These are phyloP conservation scores for Ageneiosus marmoratus DNA, from an alignment of 2,113 vertebrate species.

Conservation along the genomic window DNA sequence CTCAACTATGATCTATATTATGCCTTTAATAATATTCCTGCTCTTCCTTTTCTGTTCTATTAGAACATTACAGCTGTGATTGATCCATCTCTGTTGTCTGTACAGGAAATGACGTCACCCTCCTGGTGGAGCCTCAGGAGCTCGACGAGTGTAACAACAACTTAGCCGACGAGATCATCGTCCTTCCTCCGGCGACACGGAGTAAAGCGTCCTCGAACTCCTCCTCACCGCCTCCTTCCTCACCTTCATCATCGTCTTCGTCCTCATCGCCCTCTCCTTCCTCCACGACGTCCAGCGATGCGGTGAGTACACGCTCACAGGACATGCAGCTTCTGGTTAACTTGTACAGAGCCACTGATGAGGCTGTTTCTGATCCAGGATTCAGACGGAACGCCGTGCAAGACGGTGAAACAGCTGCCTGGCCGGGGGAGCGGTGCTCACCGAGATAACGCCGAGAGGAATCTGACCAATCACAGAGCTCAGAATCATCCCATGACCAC, in stretches of 20 bases:
- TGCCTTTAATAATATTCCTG: not conserved
- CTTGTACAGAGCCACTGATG: not conserved
- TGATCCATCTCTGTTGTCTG: constrained; percentile 44
- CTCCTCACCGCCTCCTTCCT: constrained; percentile 88
- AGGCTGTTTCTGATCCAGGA: constrained; percentile 72
- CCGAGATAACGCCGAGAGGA: constrained; percentile 77
- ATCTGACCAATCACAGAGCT: constrained; percentile 65
- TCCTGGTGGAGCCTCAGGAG: constrained; percentile 88
- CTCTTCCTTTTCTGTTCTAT: not conserved
- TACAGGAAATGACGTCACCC: constrained; percentile 88
- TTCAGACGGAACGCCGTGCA: constrained; percentile 94
- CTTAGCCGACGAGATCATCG: constrained; percentile 82
- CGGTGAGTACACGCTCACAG: constrained; percentile 75
- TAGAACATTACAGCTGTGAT: not conserved
- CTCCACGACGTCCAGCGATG: constrained; percentile 90
- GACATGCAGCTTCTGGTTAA: not conserved
- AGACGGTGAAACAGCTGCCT: constrained; percentile 89
- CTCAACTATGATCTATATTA: not conserved
- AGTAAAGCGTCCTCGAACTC: constrained; percentile 91
- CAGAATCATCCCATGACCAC: constrained; percentile 68
- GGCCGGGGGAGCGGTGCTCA: constrained; percentile 75
- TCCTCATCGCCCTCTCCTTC: constrained; percentile 87
- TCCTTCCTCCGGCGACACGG: constrained; percentile 72
- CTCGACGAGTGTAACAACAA: constrained; percentile 97
- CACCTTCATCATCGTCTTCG: constrained; percentile 86